Base-by-base conservation (phyloP, 2,797 vertebrate species). In the Erithacus rubecula region DNA sequence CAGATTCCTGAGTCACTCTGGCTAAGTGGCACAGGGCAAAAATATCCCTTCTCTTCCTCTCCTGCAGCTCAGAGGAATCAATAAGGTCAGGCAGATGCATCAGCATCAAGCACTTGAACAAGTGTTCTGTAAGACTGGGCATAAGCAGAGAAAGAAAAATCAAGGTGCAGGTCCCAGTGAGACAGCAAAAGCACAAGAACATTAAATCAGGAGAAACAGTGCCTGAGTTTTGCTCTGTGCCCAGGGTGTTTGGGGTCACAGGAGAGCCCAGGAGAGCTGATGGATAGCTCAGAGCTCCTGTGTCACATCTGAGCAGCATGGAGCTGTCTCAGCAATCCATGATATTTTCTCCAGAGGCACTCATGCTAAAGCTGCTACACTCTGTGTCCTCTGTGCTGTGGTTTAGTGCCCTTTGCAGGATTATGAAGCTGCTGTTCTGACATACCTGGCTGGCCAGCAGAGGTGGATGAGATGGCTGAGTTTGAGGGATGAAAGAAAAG, bases 101-200 rank as follows among this genome's bases (percentile, higher is more conserved):
- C 41, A 62, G 43, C 2, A 5, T 18, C 0, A 10, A 72, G 39
- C 6, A 5, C 49, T 82, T 70, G 51, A 36, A 24, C 23, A 65
- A 76, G 6, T 51, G 51, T 58, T 94, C 63, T 52, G 22, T 53
- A 78, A 72, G 65, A 63, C 16, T 37, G 44, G 6, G 6, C 59
- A 62, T 15, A 47, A 80, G 16, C 11, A 84, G 79, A 89, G 44
- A 59, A 65, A 88, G 24, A 37, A 81, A 90, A 89, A 89, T 51
- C 10, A 70, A 56, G 56, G 19, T 39, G 39, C 39, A 47, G 5
- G 19, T 81, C 51, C 27, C n/a, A 39, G 16, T 36, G 56, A 87
- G 68, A 74, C 15, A 63, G 36, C 26, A 80, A 39, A 76, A 68
- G 18, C 19, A 24, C n/a, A 12, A 70, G 26, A 79, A 16, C 24